These are phyloP conservation scores for Adela reaumurella DNA, from an alignment of 2,888 invertebrate genomes.

Conservation along the genomic window DNA sequence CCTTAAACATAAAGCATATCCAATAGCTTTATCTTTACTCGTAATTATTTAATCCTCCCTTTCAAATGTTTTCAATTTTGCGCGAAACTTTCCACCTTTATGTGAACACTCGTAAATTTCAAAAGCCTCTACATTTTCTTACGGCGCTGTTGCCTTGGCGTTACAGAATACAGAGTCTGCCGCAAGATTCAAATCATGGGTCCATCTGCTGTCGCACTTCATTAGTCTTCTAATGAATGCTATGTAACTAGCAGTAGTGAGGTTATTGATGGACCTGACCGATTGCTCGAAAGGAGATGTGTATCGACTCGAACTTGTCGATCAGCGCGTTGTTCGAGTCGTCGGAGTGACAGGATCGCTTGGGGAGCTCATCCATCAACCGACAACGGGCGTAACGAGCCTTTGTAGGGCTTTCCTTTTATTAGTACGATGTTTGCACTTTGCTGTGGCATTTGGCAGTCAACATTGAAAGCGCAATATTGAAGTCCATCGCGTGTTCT, in stretches of 20 bases:
- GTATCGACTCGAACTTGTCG: slow-evolving; percentile 46
- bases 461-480: too few relatives aligned
- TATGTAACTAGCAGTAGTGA: slow-evolving; percentile 48
- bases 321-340: slow-evolving; percentile 25
- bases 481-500: too few relatives aligned
- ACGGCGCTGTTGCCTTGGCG: too few relatives aligned
- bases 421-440: neutral
- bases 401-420: slow-evolving; percentile 22
- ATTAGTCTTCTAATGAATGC: slow-evolving; percentile 28
- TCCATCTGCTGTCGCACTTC: neutral
- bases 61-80: too few relatives aligned
- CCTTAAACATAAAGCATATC: too few relatives aligned
- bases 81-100: too few relatives aligned
- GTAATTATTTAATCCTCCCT: too few relatives aligned
- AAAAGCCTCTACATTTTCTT: too few relatives aligned
- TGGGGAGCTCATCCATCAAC: slow-evolving; percentile 50
- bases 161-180: too few relatives aligned
- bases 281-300: slow-evolving; percentile 12
- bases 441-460: neutral
- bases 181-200: too few relatives aligned
- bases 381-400: slow-evolving; percentile 42
- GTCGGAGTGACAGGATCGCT: slow-evolving; percentile 27
- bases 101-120: too few relatives aligned
- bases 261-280: slow-evolving; percentile 53
- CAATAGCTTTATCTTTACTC: too few relatives aligned